phyloP scores from a whole-genome alignment of 2,797 vertebrate genomes.

The Anabacerthia variegaticeps region DNA sequence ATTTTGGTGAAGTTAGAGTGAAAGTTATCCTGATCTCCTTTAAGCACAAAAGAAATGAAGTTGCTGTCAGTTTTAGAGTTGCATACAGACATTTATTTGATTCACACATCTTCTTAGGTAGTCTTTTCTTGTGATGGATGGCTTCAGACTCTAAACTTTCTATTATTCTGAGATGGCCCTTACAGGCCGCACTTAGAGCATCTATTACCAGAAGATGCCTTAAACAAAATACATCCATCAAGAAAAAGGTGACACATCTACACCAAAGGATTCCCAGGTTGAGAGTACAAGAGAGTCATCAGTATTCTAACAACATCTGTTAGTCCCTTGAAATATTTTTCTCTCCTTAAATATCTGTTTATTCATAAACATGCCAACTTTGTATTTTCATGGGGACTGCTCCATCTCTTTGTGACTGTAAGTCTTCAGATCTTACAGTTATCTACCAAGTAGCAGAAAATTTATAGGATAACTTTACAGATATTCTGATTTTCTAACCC shows the following conservation, averaged over 20 bases:
- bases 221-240: constrained; percentile 51
- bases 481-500: not conserved
- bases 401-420: not conserved
- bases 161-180: constrained; percentile 26
- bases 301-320: constrained; percentile 2
- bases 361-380: not conserved
- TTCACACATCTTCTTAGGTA: not conserved
- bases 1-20: not conserved
- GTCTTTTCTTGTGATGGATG: constrained; percentile 28
- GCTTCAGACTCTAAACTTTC: constrained; percentile 17
- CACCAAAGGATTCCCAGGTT: constrained; percentile 8
- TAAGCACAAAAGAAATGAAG: constrained; percentile 18
- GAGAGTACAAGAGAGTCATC: not conserved
- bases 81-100: constrained; percentile 1
- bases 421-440: not conserved
- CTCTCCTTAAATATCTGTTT: not conserved
- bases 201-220: constrained; percentile 27
- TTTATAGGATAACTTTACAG: not conserved
- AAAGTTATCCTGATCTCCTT: constrained; percentile 3
- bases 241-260: constrained; percentile 12
- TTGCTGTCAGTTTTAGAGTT: constrained; percentile 2
- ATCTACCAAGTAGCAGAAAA: not conserved
- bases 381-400: not conserved
- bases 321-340: not conserved
- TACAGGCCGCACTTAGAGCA: not conserved